phyloP scores from a whole-genome alignment of 2,113 vertebrate species.

The Coracopsis vasa region DNA sequence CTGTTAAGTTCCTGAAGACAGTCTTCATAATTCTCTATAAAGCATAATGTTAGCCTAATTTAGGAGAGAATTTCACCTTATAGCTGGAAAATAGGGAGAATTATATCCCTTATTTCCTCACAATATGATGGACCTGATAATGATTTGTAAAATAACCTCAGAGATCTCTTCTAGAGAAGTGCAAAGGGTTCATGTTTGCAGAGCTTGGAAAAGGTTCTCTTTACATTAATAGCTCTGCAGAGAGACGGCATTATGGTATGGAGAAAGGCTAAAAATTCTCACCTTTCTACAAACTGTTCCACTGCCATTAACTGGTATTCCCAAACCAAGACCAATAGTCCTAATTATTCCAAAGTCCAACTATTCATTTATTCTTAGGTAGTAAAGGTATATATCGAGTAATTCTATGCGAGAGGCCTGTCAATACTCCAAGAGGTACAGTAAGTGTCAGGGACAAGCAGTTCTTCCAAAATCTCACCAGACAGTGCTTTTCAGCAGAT shows the following conservation, averaged over 20 bases:
- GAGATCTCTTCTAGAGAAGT: not conserved
- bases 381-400: not conserved
- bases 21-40: not conserved
- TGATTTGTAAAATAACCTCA: not conserved
- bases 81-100: not conserved
- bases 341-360: not conserved
- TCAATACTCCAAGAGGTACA: not conserved
- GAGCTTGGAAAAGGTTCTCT: not conserved
- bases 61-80: not conserved
- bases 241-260: not conserved
- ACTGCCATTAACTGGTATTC: not conserved
- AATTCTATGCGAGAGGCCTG: not conserved
- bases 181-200: not conserved
- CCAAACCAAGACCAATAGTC: not conserved
- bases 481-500: not conserved
- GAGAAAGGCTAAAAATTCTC: not conserved
- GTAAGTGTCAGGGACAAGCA: not conserved
- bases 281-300: not conserved
- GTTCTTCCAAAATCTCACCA: not conserved
- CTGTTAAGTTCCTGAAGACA: not conserved
- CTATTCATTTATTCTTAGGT: not conserved
- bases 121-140: not conserved
- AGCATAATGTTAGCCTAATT: not conserved
- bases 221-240: not conserved
- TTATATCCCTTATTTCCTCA: not conserved